phyloP scores from a whole-genome alignment of 2,113 vertebrate genomes.

The Hepsetus odoe region DNA sequence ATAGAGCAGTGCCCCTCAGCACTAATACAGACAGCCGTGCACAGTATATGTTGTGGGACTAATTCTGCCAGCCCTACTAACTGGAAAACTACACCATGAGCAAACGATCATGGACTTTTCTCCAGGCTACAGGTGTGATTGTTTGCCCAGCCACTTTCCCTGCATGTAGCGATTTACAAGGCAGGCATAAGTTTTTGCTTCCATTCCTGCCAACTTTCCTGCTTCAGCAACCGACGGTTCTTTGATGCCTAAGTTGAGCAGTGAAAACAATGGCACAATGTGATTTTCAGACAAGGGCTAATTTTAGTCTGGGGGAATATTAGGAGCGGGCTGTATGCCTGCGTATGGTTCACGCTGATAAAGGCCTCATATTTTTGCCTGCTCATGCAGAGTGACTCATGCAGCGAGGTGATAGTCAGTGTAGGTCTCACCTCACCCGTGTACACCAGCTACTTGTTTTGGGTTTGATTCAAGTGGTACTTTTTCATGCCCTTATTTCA shows the following conservation, averaged over 20 bases:
- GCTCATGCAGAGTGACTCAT: constrained; percentile 1
- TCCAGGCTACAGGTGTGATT: not conserved
- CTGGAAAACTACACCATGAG: not conserved
- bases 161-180: not conserved
- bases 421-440: not conserved
- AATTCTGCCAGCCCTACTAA: not conserved
- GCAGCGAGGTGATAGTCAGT: not conserved
- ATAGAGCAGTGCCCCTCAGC: too few relatives aligned
- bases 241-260: not conserved
- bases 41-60: too few relatives aligned
- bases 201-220: not conserved
- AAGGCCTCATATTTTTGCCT: constrained; percentile 23
- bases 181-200: not conserved
- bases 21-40: too few relatives aligned
- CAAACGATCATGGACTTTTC: not conserved
- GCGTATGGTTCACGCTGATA: constrained; percentile 39
- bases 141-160: not conserved
- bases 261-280: constrained; percentile 15
- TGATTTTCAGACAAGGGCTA: constrained; percentile 24
- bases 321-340: not conserved
- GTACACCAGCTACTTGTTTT: too few relatives aligned
- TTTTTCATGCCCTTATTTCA: too few relatives aligned
- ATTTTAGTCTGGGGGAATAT: constrained; percentile 26
- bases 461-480: too few relatives aligned
- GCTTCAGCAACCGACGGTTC: not conserved